Percentiles rank a stretch among this genome's conserved stretches.
Evolutionary conservation across 2,113 vertebrate species (phyloP).

Genomic region (Leucosticte australis): DNA sequence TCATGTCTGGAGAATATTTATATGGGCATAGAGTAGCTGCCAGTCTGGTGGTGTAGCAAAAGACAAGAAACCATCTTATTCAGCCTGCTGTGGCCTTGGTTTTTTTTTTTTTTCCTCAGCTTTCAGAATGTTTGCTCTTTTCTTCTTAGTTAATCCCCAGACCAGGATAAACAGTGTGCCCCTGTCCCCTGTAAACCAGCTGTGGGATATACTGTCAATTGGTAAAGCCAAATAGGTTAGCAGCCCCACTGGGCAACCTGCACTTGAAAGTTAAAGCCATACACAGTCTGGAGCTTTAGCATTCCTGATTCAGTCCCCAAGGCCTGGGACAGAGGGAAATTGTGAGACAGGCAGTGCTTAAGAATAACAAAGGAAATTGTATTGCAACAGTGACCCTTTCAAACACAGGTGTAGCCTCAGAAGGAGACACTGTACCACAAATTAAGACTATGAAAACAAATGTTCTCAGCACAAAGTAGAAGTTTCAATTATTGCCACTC

Average conservation of each 20-base stretch:
- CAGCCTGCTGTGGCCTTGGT: background rate
- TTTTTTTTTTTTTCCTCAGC: background rate
- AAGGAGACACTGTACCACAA: background rate
- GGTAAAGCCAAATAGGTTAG: background rate
- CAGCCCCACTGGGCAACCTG: background rate
- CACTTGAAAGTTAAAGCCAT: background rate
- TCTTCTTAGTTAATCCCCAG: background rate
- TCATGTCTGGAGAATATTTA: slow-evolving; percentile 29
- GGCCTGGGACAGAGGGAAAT: background rate
- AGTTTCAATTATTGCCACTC: background rate
- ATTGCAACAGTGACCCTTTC: background rate
- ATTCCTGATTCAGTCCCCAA: background rate
- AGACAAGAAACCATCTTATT: slow-evolving; percentile 1
- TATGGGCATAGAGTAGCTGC: background rate
- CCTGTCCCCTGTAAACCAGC: background rate
- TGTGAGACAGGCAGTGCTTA: background rate
- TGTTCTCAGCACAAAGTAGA: background rate
- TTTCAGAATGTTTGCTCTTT: background rate
- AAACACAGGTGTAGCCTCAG: background rate
- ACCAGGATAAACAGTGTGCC: background rate
- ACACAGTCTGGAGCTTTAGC: background rate
- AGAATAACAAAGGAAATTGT: background rate
- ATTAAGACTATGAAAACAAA: background rate
- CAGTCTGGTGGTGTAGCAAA: background rate
- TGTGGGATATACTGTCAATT: background rate